Conservation (phyloP, 2,888 invertebrate genomes). For the Callinectes sapidus region DNA sequence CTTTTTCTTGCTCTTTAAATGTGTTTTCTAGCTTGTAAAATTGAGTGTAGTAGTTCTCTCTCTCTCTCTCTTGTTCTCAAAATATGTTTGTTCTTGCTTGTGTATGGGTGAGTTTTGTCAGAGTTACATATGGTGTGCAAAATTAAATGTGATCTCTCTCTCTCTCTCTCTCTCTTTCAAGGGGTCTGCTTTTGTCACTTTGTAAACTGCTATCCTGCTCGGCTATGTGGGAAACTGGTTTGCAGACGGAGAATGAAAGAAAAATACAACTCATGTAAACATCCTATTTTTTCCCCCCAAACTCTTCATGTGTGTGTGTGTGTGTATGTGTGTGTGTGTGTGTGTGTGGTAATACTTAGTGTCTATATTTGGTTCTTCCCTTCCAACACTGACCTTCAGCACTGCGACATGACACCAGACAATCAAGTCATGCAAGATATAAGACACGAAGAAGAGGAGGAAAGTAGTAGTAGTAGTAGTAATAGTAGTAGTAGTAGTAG, state of each 20-base stretch:
- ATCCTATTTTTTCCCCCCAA: too few relatives aligned
- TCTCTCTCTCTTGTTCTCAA: not conserved
- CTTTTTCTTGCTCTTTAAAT: not conserved
- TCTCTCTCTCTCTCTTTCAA: too few relatives aligned
- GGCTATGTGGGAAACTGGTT: too few relatives aligned
- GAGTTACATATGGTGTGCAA: too few relatives aligned
- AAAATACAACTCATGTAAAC: too few relatives aligned
- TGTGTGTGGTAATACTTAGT: not conserved
- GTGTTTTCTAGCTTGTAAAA: not conserved
- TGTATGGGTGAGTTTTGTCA: too few relatives aligned
- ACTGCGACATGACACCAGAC: not conserved
- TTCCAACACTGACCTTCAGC: not conserved
- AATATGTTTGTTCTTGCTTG: not conserved
- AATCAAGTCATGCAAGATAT: not conserved
- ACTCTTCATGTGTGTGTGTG: not conserved
- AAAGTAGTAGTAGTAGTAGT: constrained; percentile 8
- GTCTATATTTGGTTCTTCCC: not conserved
- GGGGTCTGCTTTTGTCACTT: too few relatives aligned
- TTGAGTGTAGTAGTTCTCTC: not conserved
- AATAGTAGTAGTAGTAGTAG: constrained; percentile 7
- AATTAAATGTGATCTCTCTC: too few relatives aligned
- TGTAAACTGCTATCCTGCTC: too few relatives aligned
- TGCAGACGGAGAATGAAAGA: too few relatives aligned
- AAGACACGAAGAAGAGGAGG: not conserved
- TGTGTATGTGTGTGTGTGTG: too few relatives aligned